Evolutionary conservation across 2,797 vertebrate genomes (phyloP).

Genomic region (Anas capensis): DNA sequence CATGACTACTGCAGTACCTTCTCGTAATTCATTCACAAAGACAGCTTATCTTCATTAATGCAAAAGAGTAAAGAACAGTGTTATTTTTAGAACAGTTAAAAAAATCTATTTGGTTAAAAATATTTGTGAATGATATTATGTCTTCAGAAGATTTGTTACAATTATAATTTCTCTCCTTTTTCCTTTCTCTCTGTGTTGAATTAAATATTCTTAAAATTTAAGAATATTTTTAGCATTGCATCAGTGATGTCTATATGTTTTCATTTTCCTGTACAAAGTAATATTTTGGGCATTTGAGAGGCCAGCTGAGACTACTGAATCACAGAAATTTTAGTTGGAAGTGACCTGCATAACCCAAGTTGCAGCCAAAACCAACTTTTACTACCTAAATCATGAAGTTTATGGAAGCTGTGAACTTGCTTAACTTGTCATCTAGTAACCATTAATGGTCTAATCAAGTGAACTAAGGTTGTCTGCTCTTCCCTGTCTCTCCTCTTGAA

Average conservation of each 20-base stretch:
- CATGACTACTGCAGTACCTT: conserved; percentile 1
- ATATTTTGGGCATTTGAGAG: background rate
- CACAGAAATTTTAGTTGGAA: background rate
- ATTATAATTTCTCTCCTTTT: conserved; percentile 20
- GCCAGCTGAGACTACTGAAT: background rate
- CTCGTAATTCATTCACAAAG: conserved; percentile 51
- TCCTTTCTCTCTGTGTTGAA: background rate
- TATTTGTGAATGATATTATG: background rate
- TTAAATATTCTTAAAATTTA: background rate
- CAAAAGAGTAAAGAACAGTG: conserved; percentile 15
- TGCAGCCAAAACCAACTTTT: background rate
- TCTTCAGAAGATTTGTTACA: background rate
- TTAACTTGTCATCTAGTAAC: background rate
- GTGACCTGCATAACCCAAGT: background rate
- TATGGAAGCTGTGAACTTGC: background rate
- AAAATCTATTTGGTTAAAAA: background rate
- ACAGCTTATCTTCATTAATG: conserved; percentile 55
- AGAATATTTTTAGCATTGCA: too few relatives aligned
- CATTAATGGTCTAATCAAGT: background rate
- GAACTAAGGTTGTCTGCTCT: background rate
- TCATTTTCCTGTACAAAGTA: background rate
- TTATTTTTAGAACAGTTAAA: conserved; percentile 44
- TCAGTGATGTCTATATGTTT: background rate
- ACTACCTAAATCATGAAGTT: background rate
- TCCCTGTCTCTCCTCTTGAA: background rate